Conservation (phyloP, 2,797 vertebrate genomes). For the Phrynocephalus vlangalii region DNA sequence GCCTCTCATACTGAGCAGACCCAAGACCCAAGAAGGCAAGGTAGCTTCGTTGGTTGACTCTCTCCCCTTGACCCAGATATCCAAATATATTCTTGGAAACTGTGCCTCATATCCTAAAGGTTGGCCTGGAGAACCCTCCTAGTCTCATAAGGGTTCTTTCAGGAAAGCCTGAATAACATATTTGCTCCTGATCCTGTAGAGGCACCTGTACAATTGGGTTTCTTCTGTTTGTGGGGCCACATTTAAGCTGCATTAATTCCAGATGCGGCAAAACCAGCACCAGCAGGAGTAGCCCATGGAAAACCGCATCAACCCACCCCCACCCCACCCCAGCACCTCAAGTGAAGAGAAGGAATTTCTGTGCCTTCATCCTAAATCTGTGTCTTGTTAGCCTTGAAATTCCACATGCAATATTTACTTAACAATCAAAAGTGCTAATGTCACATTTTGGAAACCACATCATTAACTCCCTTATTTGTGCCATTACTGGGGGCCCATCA, state of each 20-base stretch:
- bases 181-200: not conserved
- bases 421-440: slow-evolving; percentile 38
- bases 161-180: not conserved
- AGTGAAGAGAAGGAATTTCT: not conserved
- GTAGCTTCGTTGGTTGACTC: not conserved
- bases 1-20: not conserved
- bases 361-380: not conserved
- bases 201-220: not conserved
- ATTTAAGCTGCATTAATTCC: not conserved
- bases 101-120: too few species aligned
- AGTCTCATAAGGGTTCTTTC: not conserved
- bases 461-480: slow-evolving; percentile 62
- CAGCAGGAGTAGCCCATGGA: not conserved
- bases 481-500: slow-evolving; percentile 25
- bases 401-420: slow-evolving; percentile 33
- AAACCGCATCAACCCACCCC: accelerated
- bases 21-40: too few species aligned
- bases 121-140: not conserved
- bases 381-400: slow-evolving; percentile 40
- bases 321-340: not conserved
- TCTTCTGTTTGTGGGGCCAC: not conserved
- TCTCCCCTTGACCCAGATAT: not conserved
- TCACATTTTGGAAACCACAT: slow-evolving; percentile 23
- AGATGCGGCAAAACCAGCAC: accelerated
- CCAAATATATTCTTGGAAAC: not conserved